phyloP scores from a whole-genome alignment of 2,797 vertebrate genomes.

The Aselliscus stoliczkanus region DNA sequence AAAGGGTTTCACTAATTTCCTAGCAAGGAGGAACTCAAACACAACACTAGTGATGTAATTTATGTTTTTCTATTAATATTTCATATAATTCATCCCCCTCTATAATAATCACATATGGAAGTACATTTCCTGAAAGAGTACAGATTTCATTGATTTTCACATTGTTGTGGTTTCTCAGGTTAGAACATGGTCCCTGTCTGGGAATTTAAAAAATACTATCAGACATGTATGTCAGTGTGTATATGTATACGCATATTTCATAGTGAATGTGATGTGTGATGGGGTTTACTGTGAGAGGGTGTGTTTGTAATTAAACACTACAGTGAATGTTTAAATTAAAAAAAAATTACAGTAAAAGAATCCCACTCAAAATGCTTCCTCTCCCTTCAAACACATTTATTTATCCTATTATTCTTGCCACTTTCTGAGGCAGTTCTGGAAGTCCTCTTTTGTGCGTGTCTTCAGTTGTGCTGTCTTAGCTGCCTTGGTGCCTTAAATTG shows the following conservation, averaged over 20 bases:
- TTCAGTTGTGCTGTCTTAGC: no score
- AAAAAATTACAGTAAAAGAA: no score
- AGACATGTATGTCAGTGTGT: background rate
- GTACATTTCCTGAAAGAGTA: background rate
- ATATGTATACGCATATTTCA: background rate
- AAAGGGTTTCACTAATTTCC: background rate
- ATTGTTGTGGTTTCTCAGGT: background rate
- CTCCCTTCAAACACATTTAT: no score
- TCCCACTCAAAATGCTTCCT: no score
- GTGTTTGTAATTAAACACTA: background rate
- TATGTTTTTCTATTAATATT: background rate
- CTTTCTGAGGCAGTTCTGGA: no score
- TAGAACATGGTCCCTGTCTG: background rate
- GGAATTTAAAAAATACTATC: background rate
- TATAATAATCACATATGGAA: background rate
- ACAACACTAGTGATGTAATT: background rate
- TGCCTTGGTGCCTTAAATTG: no score
- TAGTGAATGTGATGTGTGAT: background rate
- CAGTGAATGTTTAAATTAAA: no score
- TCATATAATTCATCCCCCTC: background rate
- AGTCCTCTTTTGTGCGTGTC: no score
- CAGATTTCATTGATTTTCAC: background rate
- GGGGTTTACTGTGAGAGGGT: accelerated
- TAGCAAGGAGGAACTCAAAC: background rate
- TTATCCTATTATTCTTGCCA: no score